Evolutionary conservation across 2,113 vertebrate genomes (phyloP), one percentile per base, ranked within the genome.

Genomic region (Nothobranchius furzeri): DNA sequence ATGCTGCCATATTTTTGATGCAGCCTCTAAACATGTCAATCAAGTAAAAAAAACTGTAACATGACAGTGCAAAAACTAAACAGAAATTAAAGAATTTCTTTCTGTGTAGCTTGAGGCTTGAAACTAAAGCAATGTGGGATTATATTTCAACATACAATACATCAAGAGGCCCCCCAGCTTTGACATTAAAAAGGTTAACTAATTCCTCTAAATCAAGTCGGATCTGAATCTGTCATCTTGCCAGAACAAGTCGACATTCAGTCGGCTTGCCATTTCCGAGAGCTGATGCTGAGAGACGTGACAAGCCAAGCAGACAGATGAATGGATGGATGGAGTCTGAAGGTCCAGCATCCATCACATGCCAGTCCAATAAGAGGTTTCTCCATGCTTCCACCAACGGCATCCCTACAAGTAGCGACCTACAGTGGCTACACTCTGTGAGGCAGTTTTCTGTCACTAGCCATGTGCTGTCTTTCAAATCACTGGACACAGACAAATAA

Each of bases 101-200:
- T 69, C 54, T 75, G 51, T 57, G 50, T 60, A 57, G 64, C 82
- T 68, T 9, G 51, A 2, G 57, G 73, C 78, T 86, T 87, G 84
- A 69, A 81, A 73, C 74, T 79, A 87, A 85, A 88, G 65, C 73
- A 80, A 61, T 63, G 7, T 60, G 17, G 61, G 73, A 79, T 68
- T 55, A 61, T 53, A 79, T 83, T 85, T 82, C 84, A 77, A 72
- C 75, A 82, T 70, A 83, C 79, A 83, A 83, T 70, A 58, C 58
- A 82, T 81, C 68, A 20, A 77, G 24, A 60, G 50, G 55, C 73
- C 77, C 20, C 69, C 59, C 68, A 64, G 85, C 82, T 87, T 84
- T 81, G 84, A 88, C 83, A 81, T 83, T 73, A 79, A 85, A 92
- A 92, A 94, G 91, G 91, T 92, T 92, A 94, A 94, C 84, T 88